phyloP scores from a whole-genome alignment of 1,140 invertebrate genomes.

The Anastatus disparis region DNA sequence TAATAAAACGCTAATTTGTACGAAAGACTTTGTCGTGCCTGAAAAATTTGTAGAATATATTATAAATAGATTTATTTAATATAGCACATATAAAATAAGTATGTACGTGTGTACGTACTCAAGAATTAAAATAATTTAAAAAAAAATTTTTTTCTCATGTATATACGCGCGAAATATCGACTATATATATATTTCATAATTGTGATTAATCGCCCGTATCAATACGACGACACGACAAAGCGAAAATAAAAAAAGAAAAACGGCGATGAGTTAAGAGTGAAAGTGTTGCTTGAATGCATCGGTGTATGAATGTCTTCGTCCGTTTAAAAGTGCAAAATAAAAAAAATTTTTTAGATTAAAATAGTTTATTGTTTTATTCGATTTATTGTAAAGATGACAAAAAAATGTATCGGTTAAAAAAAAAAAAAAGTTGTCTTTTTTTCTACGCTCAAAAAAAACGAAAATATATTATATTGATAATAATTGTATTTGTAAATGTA shows the following conservation, averaged over 20 bases:
- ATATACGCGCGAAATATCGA: conserved; percentile 41
- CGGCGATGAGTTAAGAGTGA: conserved; percentile 15
- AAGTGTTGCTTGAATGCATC: conserved; percentile 19
- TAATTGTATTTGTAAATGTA: conserved; percentile 58
- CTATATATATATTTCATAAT: conserved; percentile 50
- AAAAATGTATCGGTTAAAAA: conserved; percentile 34
- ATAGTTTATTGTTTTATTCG: conserved; percentile 24
- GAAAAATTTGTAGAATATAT: conserved; percentile 11
- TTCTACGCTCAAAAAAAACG: conserved; percentile 45
- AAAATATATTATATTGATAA: conserved; percentile 52
- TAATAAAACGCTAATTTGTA: conserved; percentile 2
- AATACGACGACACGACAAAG: conserved; percentile 1
- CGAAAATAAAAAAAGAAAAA: neutral
- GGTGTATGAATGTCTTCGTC: conserved; percentile 12
- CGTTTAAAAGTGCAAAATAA: conserved; percentile 34
- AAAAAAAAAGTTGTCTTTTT: conserved; percentile 41
- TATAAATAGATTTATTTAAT: neutral
- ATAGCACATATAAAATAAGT: conserved; percentile 8
- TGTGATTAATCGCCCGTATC: conserved; percentile 52
- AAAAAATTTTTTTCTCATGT: conserved; percentile 25
- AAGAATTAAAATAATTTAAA: neutral
- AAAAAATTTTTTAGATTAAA: conserved; percentile 30
- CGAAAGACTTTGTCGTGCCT: neutral
- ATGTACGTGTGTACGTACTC: neutral
- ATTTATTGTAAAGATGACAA: conserved; percentile 12